These are phyloP conservation scores for Macrotus californicus DNA, from an alignment of 2,113 vertebrate genomes.

Conservation along the genomic window DNA sequence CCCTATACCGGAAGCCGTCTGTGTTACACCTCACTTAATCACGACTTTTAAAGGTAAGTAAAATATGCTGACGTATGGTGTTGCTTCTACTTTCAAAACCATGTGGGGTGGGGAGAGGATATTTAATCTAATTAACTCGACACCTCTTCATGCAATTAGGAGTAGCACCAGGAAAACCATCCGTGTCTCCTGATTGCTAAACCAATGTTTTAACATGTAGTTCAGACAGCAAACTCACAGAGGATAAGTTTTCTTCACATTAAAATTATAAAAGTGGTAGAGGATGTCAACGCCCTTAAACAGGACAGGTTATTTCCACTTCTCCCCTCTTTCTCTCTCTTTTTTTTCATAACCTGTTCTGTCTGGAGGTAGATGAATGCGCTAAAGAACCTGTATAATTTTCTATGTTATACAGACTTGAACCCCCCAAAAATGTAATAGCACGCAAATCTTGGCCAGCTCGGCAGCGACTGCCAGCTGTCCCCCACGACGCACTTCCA, in stretches of 20 bases:
- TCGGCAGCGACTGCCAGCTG: background rate
- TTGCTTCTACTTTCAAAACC: background rate
- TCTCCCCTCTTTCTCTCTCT: background rate
- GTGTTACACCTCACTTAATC: background rate
- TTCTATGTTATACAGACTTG: background rate
- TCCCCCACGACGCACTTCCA: background rate
- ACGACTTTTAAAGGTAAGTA: background rate
- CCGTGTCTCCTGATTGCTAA: background rate
- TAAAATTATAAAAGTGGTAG: background rate
- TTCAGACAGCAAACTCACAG: background rate
- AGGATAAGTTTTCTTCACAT: background rate
- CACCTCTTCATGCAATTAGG: background rate
- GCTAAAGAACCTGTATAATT: background rate
- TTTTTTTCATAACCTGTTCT: background rate
- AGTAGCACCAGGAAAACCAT: background rate
- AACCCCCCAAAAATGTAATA: background rate
- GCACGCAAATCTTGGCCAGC: background rate
- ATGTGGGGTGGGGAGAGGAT: background rate
- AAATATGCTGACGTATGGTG: background rate
- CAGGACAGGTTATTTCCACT: background rate
- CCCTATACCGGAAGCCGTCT: background rate
- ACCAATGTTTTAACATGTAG: background rate
- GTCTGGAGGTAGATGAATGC: background rate
- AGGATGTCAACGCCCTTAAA: background rate
- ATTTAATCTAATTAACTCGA: background rate